Conservation (phyloP, 1,140 invertebrate genomes). For the Parasteatoda tepidariorum region DNA sequence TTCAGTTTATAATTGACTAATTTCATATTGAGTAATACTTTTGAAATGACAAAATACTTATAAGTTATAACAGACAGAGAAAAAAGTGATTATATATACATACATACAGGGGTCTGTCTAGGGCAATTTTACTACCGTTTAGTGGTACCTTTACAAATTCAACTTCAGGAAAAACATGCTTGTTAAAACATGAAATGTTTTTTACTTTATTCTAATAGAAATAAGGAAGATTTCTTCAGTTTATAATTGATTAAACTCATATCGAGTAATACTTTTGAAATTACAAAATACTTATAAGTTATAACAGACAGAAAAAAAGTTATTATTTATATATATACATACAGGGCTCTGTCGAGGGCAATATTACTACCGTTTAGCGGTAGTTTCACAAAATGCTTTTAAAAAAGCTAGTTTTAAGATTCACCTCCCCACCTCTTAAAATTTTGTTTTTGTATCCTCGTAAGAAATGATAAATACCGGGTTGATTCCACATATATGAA, state of each 20-base stretch:
- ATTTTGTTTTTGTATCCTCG: too few species aligned
- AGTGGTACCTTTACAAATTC: background rate
- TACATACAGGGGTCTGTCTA: too few species aligned
- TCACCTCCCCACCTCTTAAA: too few species aligned
- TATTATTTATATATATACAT: background rate
- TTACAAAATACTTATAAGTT: background rate
- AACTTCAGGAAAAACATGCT: too few species aligned
- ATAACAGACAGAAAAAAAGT: background rate
- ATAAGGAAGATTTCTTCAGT: background rate
- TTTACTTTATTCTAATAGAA: conserved; percentile 16
- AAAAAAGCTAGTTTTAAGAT: too few species aligned
- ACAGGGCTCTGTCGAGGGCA: too few species aligned
- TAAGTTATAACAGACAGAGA: background rate
- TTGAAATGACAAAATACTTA: background rate
- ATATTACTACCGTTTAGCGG: too few species aligned
- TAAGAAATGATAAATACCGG: too few species aligned
- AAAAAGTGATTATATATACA: background rate
- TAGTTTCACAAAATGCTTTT: background rate
- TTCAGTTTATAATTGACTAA: background rate
- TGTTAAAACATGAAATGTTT: background rate
- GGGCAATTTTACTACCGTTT: too few species aligned
- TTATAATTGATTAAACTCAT: background rate
- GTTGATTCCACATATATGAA: too few species aligned
- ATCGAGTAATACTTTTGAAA: background rate
- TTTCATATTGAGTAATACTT: too few species aligned